Conservation (phyloP, 2,797 vertebrate species). For the Agapornis canus region DNA sequence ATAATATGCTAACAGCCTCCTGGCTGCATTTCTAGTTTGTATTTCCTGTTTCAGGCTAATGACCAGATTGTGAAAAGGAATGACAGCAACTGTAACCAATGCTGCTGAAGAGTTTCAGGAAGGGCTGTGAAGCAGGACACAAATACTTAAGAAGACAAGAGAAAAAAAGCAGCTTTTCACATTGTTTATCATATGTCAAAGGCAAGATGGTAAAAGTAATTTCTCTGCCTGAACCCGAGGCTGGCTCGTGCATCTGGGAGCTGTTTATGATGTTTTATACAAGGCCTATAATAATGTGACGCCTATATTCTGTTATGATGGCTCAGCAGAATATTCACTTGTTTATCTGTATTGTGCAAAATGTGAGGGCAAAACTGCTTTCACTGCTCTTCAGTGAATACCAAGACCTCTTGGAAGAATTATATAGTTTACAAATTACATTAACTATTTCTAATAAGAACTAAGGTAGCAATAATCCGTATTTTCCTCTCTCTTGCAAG, state of each 20-base stretch:
- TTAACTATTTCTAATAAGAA: background rate
- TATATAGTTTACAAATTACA: background rate
- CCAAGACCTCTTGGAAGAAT: background rate
- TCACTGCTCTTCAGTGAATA: background rate
- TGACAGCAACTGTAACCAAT: background rate
- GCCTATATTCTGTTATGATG: background rate
- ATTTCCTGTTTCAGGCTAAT: background rate
- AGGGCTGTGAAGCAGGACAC: background rate
- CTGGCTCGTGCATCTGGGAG: background rate
- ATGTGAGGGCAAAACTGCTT: background rate
- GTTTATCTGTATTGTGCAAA: background rate
- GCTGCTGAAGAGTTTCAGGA: background rate
- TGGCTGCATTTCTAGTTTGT: background rate
- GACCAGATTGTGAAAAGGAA: background rate
- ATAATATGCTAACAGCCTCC: background rate
- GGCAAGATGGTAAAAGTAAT: background rate
- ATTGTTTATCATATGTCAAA: background rate
- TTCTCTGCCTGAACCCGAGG: background rate
- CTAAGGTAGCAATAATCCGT: background rate
- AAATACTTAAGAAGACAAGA: background rate
- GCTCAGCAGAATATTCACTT: background rate
- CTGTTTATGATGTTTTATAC: background rate
- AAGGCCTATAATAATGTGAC: background rate
- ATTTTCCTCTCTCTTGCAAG: background rate
- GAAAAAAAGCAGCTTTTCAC: background rate